Conservation (phyloP, 2,797 vertebrate species). For the Neostethus bicornis region DNA sequence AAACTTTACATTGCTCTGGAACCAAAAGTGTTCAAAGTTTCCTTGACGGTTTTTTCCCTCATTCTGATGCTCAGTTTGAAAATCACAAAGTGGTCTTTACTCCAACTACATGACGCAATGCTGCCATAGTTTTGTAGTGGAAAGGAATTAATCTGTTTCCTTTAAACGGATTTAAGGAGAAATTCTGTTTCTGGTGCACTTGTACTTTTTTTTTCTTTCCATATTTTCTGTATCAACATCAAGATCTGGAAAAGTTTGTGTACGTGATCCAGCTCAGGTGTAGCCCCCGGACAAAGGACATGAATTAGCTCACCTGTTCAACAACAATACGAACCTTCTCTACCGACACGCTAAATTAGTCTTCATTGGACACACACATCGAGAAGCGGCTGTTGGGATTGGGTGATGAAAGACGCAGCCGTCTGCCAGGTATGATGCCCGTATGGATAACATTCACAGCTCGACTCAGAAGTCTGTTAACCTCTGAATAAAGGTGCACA, state of each 20-base stretch:
- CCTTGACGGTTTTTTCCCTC: too few species aligned
- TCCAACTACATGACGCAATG: too few species aligned
- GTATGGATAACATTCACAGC: conserved; percentile 80
- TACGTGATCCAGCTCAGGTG: conserved; percentile 65
- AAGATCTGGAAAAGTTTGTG: conserved; percentile 24
- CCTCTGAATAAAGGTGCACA: too few species aligned
- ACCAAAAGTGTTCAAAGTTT: too few species aligned
- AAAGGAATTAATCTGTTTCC: too few species aligned
- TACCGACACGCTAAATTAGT: conserved; percentile 78
- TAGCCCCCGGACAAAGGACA: conserved; percentile 18
- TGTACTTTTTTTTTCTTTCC: background rate
- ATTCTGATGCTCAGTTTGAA: too few species aligned
- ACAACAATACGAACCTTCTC: conserved; percentile 67
- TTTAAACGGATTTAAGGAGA: too few species aligned
- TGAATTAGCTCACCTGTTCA: conserved; percentile 83
- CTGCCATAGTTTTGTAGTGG: too few species aligned
- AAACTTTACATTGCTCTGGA: too few species aligned
- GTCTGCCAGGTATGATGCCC: conserved; percentile 80
- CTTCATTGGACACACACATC: conserved; percentile 43
- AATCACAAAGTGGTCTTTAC: too few species aligned
- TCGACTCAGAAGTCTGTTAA: conserved; percentile 57
- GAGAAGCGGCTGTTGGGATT: conserved; percentile 55
- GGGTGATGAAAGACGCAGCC: conserved; percentile 72
- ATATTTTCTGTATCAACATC: background rate
- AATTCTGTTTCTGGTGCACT: too few species aligned